Conservation (phyloP, 2,113 vertebrate genomes). For the Crotalus helleri region DNA sequence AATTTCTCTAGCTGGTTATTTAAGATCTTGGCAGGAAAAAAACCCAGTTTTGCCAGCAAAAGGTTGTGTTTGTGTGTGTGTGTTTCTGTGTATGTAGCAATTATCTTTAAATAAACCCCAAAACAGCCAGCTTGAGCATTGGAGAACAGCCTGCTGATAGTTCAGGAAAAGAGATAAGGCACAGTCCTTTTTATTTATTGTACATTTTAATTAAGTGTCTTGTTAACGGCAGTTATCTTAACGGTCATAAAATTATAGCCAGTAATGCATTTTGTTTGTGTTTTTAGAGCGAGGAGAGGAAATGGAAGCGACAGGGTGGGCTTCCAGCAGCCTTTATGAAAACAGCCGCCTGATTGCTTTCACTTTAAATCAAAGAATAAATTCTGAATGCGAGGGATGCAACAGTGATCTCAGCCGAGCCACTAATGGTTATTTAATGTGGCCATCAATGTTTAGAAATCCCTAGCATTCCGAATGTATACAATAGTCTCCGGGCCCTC, state of each 20-base stretch:
- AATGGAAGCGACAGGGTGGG: slow-evolving; percentile 79
- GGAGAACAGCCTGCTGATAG: slow-evolving; percentile 84
- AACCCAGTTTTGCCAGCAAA: slow-evolving; percentile 94
- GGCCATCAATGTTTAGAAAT: slow-evolving; percentile 99
- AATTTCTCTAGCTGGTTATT: slow-evolving; percentile 99
- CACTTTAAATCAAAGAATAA: slow-evolving; percentile 99
- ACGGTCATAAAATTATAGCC: slow-evolving; percentile 99
- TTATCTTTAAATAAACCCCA: slow-evolving; percentile 99
- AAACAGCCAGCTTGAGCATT: slow-evolving; percentile 94
- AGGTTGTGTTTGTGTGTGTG: slow-evolving; percentile 24
- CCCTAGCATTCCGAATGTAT: slow-evolving; percentile 95
- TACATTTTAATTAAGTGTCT: slow-evolving; percentile 99
- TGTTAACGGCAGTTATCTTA: slow-evolving; percentile 99
- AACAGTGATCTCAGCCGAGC: slow-evolving; percentile 90
- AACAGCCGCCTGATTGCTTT: slow-evolving; percentile 95
- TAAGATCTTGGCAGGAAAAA: slow-evolving; percentile 92
- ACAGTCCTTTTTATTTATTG: slow-evolving; percentile 96
- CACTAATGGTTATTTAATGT: slow-evolving; percentile 99
- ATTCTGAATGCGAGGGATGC: slow-evolving; percentile 93
- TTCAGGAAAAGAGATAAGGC: slow-evolving; percentile 95
- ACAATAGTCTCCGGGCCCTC: slow-evolving; percentile 99
- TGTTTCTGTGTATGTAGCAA: slow-evolving; percentile 73
- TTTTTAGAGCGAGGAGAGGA: slow-evolving; percentile 76
- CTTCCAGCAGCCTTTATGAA: slow-evolving; percentile 79
- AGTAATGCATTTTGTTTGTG: slow-evolving; percentile 98